These are phyloP conservation scores for Orcinus orca DNA, from an alignment of 2,113 vertebrate species.

Conservation along the genomic window DNA sequence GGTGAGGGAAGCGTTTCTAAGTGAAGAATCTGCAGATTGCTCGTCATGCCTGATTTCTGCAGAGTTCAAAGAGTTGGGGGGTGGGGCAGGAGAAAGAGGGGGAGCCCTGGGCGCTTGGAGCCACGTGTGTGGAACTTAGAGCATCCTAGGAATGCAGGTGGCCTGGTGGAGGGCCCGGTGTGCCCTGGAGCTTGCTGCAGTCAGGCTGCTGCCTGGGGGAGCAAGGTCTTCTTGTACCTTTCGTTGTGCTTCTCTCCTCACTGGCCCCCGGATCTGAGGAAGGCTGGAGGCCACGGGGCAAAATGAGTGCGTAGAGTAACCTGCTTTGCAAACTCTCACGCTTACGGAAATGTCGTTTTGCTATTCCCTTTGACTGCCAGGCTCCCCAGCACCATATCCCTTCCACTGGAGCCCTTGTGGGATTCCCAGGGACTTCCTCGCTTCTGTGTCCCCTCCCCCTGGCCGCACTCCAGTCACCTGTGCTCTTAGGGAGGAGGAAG, in stretches of 20 bases:
- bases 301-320: background rate
- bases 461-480: too few species aligned
- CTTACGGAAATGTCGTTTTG: background rate
- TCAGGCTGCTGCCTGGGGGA: background rate
- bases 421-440: background rate
- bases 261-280: background rate
- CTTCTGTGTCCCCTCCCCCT: background rate
- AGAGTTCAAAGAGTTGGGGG: background rate
- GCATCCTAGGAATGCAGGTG: slow-evolving; percentile 63
- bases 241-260: background rate
- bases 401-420: background rate
- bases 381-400: background rate
- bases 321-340: background rate
- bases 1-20: background rate
- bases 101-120: background rate
- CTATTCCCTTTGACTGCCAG: background rate
- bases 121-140: background rate
- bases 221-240: background rate
- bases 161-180: background rate
- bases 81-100: background rate
- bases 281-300: background rate
- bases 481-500: background rate
- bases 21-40: background rate
- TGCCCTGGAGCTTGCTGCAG: background rate
- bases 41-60: background rate